Base-by-base conservation (phyloP, 2,888 invertebrate genomes). In the Pristionchus fissidentatus region DNA sequence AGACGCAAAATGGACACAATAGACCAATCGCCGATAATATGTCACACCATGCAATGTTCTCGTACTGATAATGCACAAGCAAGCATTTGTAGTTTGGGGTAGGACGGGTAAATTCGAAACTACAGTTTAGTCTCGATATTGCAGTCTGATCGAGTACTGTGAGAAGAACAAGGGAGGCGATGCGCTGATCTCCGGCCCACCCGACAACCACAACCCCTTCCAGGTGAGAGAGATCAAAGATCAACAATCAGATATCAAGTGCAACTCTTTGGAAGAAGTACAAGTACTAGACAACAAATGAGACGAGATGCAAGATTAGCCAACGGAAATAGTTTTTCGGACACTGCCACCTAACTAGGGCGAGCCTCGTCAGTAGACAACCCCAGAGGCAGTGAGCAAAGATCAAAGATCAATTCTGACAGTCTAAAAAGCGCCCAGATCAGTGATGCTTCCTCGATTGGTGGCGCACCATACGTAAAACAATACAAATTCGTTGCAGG, bases 141-240 rank as follows among this genome's bases (percentile, higher is more conserved):
- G 81, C 85, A 91, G 91, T 26, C 86, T 91, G 32, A 86, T 91
- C 82, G 91, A 90, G 49, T 91, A 84, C 85, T 90, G 90, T 84
- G 91, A 91, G 85, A 89, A 90, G 86, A 88, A 90, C 84, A 89
- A 89, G 81, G 82, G 82, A 5, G 77, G 38, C 52, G 91, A 91
- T 84, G 87, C 87, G 70, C 87, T 91, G 29, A 87, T 91, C 81
- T 88, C 86, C 26, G 90, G 90, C 13, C 87, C 90, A 29, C 82
- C 84, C 70, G 90, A 90, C 62, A 86, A 87, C 52, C 89, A 90
- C 85, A 90, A 90, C 70, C 90, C 91, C n/a, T 91, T 90, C 87
- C 89, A 90, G 84, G 90, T 90, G 85, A 89, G 90, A 85, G 10
- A 38, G 62, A 66, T 35, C 38, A 66, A 8, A 22, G 62, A 66